Evolutionary conservation across 2,797 vertebrate genomes (phyloP), one percentile per base, ranked within the genome.

Genomic region (Dermochelys coriacea): DNA sequence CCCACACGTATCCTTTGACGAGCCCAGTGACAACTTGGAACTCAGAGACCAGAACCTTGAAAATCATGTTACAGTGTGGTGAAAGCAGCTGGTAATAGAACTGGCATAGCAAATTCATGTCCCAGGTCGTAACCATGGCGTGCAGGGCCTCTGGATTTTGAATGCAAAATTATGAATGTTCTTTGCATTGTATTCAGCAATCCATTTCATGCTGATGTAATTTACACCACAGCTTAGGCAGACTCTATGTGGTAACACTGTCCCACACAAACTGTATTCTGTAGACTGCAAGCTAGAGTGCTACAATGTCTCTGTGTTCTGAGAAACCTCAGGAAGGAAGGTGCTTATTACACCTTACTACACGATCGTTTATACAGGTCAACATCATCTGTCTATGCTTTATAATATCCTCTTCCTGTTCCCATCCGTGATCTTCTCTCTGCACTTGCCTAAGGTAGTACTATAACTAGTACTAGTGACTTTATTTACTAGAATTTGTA

Each of bases 271-370:
- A 82, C 79, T 29, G 37, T 5, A 9, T 57, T 71, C 49, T 29
- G 4, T 61, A 68, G 14, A 55, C 81, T 79, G 51, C 2, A 15
- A 12, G 77, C 83, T 41, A 84, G 86, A 29, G 3, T 34, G 12
- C 34, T 11, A 27, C 6, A 23, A 41, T 64, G 3, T 83, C 85
- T 81, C 86, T 49, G 74, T 57, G 85, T 80, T 25, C 85, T 0
- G 1, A 47, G 85, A 50, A 23, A 84, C 61, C 90, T 90, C 31
- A 9, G 80, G 75, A 75, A 94, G 89, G 90, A 93, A 86, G 57
- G 57, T 61, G 29, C 29, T 61, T 34, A 61, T 29, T 61, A 34
- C 12, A 61, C 12, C 14, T 61, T 61, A 61, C 57, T 68, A n/a
- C 19, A 21, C 64, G 21, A n/a, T 68, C 2, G 19, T 19, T 68